Conservation (phyloP, 2,888 invertebrate species). For the Gortyna flavago region DNA sequence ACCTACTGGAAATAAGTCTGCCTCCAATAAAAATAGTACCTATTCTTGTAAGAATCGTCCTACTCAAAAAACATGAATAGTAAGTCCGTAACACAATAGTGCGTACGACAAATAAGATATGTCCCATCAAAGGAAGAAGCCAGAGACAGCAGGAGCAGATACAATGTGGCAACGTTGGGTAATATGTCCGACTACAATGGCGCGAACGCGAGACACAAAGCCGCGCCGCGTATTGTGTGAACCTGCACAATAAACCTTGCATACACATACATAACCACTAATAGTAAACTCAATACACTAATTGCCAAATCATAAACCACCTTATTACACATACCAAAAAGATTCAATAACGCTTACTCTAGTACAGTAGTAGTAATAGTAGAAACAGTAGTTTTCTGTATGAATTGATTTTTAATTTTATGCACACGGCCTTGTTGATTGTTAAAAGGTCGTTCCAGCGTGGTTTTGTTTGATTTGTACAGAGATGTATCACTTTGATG, state of each 20-base stretch:
- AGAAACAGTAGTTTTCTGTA: conserved; percentile 80
- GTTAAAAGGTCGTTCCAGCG: conserved; percentile 48
- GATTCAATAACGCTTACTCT: conserved; percentile 45
- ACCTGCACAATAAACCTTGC: conserved; percentile 88
- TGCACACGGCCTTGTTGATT: conserved; percentile 73
- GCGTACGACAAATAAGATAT: conserved; percentile 82
- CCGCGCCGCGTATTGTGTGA: conserved; percentile 86
- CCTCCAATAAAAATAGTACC: conserved; percentile 29
- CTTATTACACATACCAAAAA: conserved; percentile 68
- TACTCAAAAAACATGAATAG: conserved; percentile 56
- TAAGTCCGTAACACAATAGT: conserved; percentile 64
- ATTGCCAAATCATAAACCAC: conserved; percentile 75
- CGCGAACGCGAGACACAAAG: conserved; percentile 87
- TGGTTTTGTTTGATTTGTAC: conserved; percentile 40
- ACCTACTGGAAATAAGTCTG: conserved; percentile 21
- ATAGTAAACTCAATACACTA: conserved; percentile 74
- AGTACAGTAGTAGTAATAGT: no score
- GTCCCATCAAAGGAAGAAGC: conserved; percentile 87
- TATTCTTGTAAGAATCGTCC: conserved; percentile 57
- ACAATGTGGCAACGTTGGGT: conserved; percentile 88
- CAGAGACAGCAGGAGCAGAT: conserved; percentile 82
- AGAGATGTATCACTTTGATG: conserved; percentile 14
- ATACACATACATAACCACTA: conserved; percentile 79
- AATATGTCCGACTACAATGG: conserved; percentile 89
- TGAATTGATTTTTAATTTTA: conserved; percentile 78